Conservation (phyloP, 2,888 invertebrate genomes). For the Willowsia nigromaculata region DNA sequence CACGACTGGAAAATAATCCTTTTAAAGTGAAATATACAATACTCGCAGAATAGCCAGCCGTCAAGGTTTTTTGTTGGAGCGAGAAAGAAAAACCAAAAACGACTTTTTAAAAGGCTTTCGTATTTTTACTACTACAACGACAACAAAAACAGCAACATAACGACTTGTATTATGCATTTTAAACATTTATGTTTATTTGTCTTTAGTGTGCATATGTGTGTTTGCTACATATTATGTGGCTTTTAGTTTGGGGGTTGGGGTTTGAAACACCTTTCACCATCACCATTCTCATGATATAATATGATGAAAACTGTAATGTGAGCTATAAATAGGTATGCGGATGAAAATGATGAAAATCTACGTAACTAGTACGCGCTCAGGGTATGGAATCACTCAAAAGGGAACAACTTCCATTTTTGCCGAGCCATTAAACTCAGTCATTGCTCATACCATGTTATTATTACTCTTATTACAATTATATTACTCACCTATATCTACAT, state of each 20-base stretch:
- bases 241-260: too few relatives aligned
- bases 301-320: not conserved
- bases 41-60: too few relatives aligned
- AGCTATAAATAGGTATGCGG: not conserved
- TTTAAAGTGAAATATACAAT: too few relatives aligned
- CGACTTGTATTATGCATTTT: not conserved
- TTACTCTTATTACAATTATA: not conserved
- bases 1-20: too few relatives aligned
- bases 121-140: not conserved
- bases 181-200: not conserved
- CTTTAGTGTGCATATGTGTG: not conserved
- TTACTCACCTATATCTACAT: not conserved
- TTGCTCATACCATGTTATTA: not conserved
- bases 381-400: conserved; percentile 46
- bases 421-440: conserved; percentile 49
- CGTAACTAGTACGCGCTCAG: too few relatives aligned
- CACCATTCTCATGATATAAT: not conserved
- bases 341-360: too few relatives aligned
- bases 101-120: conserved; percentile 31
- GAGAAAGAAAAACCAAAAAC: not conserved
- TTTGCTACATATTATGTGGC: not conserved
- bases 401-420: conserved; percentile 60
- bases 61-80: too few relatives aligned
- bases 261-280: not conserved
- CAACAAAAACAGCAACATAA: not conserved